These are phyloP conservation scores for Sebastes umbrosus DNA, from an alignment of 2,797 vertebrate genomes.

Conservation along the genomic window DNA sequence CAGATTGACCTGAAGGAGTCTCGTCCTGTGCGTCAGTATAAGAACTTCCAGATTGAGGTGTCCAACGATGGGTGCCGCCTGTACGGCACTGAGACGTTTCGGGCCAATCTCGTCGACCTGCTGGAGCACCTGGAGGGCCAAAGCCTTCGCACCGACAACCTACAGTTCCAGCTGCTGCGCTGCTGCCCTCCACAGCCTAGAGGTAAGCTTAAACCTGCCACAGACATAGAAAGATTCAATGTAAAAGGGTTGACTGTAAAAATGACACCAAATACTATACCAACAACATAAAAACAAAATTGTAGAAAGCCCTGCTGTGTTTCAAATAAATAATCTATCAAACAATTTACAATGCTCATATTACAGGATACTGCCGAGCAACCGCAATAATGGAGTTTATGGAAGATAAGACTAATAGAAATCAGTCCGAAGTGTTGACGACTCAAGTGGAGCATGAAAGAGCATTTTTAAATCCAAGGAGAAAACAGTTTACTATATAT, in stretches of 20 bases:
- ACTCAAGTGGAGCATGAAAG: not conserved
- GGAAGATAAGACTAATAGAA: not conserved
- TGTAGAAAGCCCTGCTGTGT: not conserved
- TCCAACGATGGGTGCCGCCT: constrained; percentile 81
- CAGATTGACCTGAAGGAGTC: constrained; percentile 64
- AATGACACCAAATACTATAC: not conserved
- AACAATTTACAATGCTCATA: not conserved
- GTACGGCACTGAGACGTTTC: constrained; percentile 85
- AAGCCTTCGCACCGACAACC: constrained; percentile 91
- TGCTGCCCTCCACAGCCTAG: constrained; percentile 96
- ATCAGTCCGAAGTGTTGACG: not conserved
- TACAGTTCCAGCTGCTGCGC: constrained; percentile 90
- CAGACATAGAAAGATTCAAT: not conserved
- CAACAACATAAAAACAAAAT: not conserved
- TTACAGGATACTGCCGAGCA: not conserved
- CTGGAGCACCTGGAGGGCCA: constrained; percentile 93
- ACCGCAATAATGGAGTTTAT: not conserved
- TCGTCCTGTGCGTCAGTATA: constrained; percentile 83
- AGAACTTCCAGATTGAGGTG: constrained; percentile 97
- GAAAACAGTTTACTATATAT: not conserved
- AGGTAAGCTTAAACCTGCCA: constrained; percentile 78
- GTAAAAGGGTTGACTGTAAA: not conserved
- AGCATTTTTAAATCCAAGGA: not conserved
- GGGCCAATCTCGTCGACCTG: constrained; percentile 86
- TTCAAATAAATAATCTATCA: not conserved